Percentiles rank a stretch among this genome's conserved stretches.
These are phyloP conservation scores for Pygmarrhopalites habei DNA, from an alignment of 1,140 invertebrate species.

Conservation along the genomic window DNA sequence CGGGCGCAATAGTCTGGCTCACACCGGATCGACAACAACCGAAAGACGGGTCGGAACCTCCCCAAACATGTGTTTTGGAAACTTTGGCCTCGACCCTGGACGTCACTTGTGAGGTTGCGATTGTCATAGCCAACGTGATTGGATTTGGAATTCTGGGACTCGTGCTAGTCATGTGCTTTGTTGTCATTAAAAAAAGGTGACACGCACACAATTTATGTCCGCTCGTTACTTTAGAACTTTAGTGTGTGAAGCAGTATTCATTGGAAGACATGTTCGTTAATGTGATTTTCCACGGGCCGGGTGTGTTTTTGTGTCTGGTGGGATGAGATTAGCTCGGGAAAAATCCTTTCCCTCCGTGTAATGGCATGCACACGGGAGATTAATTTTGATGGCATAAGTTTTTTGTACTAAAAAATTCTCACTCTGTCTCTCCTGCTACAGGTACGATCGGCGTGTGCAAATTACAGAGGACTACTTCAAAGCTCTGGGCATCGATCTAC, in stretches of 20 bases:
- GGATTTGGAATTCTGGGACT: constrained; percentile 56
- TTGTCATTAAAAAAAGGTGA: constrained; percentile 61
- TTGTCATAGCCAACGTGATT: constrained; percentile 62
- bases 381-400: too few relatives aligned
- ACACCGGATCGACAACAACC: constrained; percentile 53
- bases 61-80: constrained; percentile 55
- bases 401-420: too few relatives aligned
- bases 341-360: too few relatives aligned
- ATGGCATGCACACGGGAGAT: too few relatives aligned
- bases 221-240: too few relatives aligned
- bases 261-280: too few relatives aligned
- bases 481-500: constrained; percentile 58
- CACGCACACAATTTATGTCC: too few relatives aligned
- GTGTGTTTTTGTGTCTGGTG: too few relatives aligned
- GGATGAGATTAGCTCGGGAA: too few relatives aligned
- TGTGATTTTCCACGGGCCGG: too few relatives aligned
- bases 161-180: constrained; percentile 55
- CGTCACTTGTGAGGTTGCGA: constrained; percentile 63
- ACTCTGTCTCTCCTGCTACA: constrained; percentile 36
- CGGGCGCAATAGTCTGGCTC: constrained; percentile 56
- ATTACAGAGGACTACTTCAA: constrained; percentile 64
- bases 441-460: constrained; percentile 63
- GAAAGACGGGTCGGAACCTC: constrained; percentile 58
- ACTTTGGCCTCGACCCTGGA: constrained; percentile 56
- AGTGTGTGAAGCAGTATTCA: too few relatives aligned